Conservation (phyloP, 1,140 invertebrate genomes). For the Colletes gigas region DNA sequence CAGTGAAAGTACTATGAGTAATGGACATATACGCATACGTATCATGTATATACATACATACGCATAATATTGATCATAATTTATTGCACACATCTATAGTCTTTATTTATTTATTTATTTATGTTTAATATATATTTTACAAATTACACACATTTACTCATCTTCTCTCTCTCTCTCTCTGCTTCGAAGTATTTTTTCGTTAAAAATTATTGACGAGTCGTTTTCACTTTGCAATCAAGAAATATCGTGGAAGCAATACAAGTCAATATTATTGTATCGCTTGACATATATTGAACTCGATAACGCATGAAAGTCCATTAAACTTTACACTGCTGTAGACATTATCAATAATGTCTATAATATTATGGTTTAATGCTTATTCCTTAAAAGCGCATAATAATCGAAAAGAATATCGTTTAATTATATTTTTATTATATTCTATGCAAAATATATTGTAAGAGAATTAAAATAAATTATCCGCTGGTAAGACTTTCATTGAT, state of each 20-base stretch:
- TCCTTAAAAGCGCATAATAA: not conserved
- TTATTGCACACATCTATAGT: not conserved
- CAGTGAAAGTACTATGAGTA: too few relatives aligned
- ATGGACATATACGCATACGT: not conserved
- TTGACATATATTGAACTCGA: not conserved
- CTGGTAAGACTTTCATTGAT: not conserved
- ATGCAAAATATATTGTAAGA: not conserved
- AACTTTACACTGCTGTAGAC: not conserved
- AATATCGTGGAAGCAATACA: not conserved
- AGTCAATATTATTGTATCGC: not conserved
- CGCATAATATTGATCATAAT: not conserved
- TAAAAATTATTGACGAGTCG: not conserved
- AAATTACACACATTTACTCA: too few relatives aligned
- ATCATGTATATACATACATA: not conserved
- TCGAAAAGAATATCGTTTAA: not conserved
- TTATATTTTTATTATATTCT: not conserved
- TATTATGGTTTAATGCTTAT: not conserved
- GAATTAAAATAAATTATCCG: constrained; percentile 15
- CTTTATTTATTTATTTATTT: constrained; percentile 3
- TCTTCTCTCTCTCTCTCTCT: too few relatives aligned
- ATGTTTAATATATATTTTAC: not conserved
- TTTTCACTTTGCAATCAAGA: not conserved
- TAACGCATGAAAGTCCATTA: not conserved
- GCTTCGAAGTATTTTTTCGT: not conserved
- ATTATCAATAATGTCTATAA: not conserved